Evolutionary conservation across 2,888 invertebrate species (phyloP).

Genomic region (Mesochorus sp.): DNA sequence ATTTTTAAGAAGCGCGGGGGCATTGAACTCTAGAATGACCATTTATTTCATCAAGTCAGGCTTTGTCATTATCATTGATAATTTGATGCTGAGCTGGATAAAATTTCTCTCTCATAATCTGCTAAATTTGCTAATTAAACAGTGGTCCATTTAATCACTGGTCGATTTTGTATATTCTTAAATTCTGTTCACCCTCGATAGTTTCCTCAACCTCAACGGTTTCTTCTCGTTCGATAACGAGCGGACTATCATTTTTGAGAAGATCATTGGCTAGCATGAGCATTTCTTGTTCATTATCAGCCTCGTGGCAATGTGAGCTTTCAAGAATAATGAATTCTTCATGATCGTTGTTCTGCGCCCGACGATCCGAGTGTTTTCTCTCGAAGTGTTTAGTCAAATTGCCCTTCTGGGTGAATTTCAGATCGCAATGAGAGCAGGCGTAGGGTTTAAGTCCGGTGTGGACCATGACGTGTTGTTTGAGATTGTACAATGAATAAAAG

Average conservation of each 20-base stretch:
- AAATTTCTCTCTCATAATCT: too few relatives aligned
- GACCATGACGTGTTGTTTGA: slow-evolving; percentile 69
- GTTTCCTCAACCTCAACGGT: slow-evolving; percentile 44
- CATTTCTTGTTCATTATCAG: slow-evolving; percentile 13
- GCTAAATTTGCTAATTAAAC: too few relatives aligned
- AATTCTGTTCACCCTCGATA: not conserved
- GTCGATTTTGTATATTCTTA: slow-evolving; percentile 23
- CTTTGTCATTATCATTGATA: too few relatives aligned
- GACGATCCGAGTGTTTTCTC: slow-evolving; percentile 60
- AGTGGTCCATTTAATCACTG: too few relatives aligned
- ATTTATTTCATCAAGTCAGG: too few relatives aligned
- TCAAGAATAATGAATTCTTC: slow-evolving; percentile 24
- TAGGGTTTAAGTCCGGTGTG: slow-evolving; percentile 69
- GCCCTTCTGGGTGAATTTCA: slow-evolving; percentile 68
- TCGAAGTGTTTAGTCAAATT: slow-evolving; percentile 65
- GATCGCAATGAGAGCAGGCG: slow-evolving; percentile 61
- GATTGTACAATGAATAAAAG: slow-evolving; percentile 66
- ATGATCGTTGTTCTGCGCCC: slow-evolving; percentile 21
- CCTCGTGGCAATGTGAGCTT: slow-evolving; percentile 3
- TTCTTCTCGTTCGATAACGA: slow-evolving; percentile 56
- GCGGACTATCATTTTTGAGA: slow-evolving; percentile 26
- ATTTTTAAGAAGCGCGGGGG: too few relatives aligned
- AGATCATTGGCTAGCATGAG: slow-evolving; percentile 32
- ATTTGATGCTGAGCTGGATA: too few relatives aligned
- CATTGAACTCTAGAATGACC: too few relatives aligned